phyloP scores from a whole-genome alignment of 2,113 vertebrate genomes.

The Hydrolagus affinis region DNA sequence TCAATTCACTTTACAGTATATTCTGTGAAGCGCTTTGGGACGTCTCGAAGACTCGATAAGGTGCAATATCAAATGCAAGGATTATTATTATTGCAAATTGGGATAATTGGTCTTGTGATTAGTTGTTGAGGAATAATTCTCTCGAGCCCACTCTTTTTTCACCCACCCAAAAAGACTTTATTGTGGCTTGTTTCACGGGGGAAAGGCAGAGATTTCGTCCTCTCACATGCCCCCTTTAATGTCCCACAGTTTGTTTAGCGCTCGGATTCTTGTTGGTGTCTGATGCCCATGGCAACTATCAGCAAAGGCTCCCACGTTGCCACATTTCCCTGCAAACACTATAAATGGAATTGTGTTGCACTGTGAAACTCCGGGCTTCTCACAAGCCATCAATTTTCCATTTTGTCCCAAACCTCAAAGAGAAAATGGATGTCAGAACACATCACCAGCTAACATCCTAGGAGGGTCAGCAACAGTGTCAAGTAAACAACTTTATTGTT shows the following conservation, averaged over 20 bases:
- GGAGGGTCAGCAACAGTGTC: conserved; percentile 55
- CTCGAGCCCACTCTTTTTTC: no score
- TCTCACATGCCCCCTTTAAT: not conserved
- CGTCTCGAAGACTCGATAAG: no score
- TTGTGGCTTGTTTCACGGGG: not conserved
- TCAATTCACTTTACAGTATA: no score
- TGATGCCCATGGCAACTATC: not conserved
- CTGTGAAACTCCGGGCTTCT: not conserved
- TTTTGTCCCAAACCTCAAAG: conserved; percentile 13
- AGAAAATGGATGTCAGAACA: not conserved
- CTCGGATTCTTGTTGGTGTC: not conserved
- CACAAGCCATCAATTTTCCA: not conserved
- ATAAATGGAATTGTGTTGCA: not conserved
- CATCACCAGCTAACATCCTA: conserved; percentile 42
- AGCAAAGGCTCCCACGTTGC: not conserved
- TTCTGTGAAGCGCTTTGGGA: no score
- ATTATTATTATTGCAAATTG: no score
- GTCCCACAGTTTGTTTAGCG: no score
- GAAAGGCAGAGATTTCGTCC: not conserved
- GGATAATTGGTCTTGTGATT: no score
- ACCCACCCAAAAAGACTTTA: no score
- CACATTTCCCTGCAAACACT: not conserved
- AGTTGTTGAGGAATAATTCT: no score
- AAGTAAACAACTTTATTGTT: conserved; percentile 67
- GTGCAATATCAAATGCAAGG: no score